Conservation (phyloP, 53 echinoderm and acorn worm genomes). For the Paelopatides confundens region DNA sequence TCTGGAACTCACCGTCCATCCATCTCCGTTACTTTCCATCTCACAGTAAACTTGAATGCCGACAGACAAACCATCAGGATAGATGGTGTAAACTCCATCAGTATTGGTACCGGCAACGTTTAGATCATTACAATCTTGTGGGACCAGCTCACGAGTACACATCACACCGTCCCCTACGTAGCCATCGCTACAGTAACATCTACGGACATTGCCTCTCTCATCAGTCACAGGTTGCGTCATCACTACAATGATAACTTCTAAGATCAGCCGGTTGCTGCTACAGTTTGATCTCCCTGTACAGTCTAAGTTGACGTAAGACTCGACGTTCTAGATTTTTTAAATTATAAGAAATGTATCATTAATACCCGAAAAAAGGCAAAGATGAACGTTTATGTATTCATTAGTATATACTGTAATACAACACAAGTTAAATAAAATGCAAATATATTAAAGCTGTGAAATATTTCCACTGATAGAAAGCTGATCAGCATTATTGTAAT, state of each 20-base stretch:
- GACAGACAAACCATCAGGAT: background rate
- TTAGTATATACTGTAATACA: no score
- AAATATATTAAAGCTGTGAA: no score
- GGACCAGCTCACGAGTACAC: conserved; percentile 55
- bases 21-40: background rate
- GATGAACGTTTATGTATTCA: no score
- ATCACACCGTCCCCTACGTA: conserved; percentile 75
- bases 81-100: background rate
- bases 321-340: background rate
- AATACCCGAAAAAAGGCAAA: no score
- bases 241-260: background rate
- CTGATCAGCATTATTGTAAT: no score
- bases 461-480: no score
- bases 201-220: conserved; percentile 32
- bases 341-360: background rate
- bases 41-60: background rate
- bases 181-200: conserved; percentile 69
- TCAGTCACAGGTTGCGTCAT: conserved; percentile 54
- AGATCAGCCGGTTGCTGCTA: background rate
- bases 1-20: background rate
- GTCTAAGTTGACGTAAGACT: background rate
- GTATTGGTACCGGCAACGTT: background rate
- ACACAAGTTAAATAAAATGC: no score
- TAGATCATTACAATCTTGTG: background rate
- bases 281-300: background rate